phyloP scores from a whole-genome alignment of 2,888 invertebrate genomes.

The Synergus umbraculus region DNA sequence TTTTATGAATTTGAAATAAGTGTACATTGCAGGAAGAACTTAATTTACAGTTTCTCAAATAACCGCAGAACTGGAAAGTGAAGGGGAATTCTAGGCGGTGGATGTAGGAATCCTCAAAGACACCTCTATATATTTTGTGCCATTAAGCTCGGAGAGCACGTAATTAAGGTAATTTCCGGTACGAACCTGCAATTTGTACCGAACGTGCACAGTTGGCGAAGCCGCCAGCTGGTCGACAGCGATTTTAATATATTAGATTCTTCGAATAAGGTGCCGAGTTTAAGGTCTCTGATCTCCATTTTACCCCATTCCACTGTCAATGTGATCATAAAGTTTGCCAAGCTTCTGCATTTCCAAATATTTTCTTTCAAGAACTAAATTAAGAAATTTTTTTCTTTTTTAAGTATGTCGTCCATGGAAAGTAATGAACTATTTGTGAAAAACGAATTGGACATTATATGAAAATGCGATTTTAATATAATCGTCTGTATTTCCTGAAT shows the following conservation, averaged over 20 bases:
- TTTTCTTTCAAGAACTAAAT: not conserved
- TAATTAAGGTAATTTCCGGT: conserved; percentile 61
- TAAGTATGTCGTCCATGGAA: not conserved
- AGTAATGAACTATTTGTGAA: not conserved
- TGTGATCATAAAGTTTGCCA: not conserved
- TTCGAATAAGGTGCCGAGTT: conserved; percentile 47
- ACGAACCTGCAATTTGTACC: conserved; percentile 56
- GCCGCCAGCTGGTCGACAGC: conserved; percentile 45
- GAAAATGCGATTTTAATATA: not conserved
- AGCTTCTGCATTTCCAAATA: not conserved
- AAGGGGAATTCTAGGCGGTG: not conserved
- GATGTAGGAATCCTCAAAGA: conserved; percentile 8
- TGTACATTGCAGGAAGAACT: not conserved
- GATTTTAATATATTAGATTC: conserved; percentile 62
- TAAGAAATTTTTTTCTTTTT: not conserved
- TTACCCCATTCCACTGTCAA: conserved; percentile 12
- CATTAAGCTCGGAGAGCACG: conserved; percentile 26
- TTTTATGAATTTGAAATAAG: not conserved
- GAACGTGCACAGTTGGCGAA: conserved; percentile 53
- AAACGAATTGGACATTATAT: too few relatives aligned
- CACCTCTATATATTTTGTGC: conserved; percentile 40
- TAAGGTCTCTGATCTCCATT: conserved; percentile 38
- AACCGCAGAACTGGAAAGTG: not conserved
- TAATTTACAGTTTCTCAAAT: not conserved
- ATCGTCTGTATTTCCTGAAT: not conserved